Evolutionary conservation across 2,888 invertebrate species (phyloP).

Genomic region (Nowickia ferox): DNA sequence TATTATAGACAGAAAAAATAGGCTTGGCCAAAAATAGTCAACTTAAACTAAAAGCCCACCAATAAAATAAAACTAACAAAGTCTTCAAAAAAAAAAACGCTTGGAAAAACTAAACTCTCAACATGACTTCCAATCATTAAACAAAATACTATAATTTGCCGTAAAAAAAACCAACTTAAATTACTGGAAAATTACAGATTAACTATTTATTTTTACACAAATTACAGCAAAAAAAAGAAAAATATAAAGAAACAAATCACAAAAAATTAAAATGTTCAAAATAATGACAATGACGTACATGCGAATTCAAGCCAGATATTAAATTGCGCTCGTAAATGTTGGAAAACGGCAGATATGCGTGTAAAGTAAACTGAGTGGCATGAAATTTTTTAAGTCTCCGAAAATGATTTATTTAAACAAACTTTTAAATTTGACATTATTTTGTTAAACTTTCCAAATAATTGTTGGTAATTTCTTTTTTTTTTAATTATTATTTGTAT

Average conservation of each 20-base stretch:
- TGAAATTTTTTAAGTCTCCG: background rate
- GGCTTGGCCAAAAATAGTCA: slow-evolving; percentile 56
- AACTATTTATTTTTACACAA: slow-evolving; percentile 50
- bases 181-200: slow-evolving; percentile 53
- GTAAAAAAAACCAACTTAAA: slow-evolving; percentile 36
- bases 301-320: slow-evolving; percentile 24
- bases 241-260: background rate
- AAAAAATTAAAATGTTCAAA: slow-evolving; percentile 36
- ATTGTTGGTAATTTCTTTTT: slow-evolving; percentile 7
- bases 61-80: slow-evolving; percentile 33
- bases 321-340: slow-evolving; percentile 2
- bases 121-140: slow-evolving; percentile 28
- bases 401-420: background rate
- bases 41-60: slow-evolving; percentile 26
- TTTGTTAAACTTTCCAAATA: slow-evolving; percentile 37
- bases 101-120: slow-evolving; percentile 19
- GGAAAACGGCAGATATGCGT: slow-evolving; percentile 5
- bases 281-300: slow-evolving; percentile 36
- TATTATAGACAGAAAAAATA: slow-evolving; percentile 52
- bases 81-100: background rate
- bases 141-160: slow-evolving; percentile 57
- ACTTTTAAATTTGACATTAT: slow-evolving; percentile 20
- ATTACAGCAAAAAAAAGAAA: slow-evolving; percentile 16
- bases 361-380: slow-evolving; percentile 7
- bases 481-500: background rate